These are phyloP conservation scores for Pocota personata DNA, from an alignment of 2,888 invertebrate genomes.

Conservation along the genomic window DNA sequence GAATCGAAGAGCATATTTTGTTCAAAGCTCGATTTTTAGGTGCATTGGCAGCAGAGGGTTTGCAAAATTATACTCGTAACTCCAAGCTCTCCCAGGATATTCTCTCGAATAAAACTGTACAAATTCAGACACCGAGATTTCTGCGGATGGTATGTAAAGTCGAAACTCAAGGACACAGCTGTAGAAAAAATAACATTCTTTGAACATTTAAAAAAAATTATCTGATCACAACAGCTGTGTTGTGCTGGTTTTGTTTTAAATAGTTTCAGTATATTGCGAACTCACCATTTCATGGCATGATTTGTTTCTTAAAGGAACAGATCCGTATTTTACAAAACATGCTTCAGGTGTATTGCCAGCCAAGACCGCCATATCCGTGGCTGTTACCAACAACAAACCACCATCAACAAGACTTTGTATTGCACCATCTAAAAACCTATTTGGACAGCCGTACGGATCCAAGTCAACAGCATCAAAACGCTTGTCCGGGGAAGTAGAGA, in stretches of 20 bases:
- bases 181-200: too few relatives aligned
- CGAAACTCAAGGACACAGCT: too few relatives aligned
- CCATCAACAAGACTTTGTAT: slow-evolving; percentile 91
- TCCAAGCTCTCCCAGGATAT: too few relatives aligned
- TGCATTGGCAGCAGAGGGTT: too few relatives aligned
- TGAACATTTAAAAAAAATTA: too few relatives aligned
- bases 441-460: slow-evolving; percentile 98
- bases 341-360: slow-evolving; percentile 98
- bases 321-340: slow-evolving; percentile 96
- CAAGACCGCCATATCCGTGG: slow-evolving; percentile 98
- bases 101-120: too few relatives aligned
- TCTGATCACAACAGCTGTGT: too few relatives aligned
- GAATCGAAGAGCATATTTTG: too few relatives aligned
- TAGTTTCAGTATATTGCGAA: neutral
- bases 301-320: slow-evolving; percentile 92
- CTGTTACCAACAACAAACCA: slow-evolving; percentile 96
- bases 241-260: neutral
- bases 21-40: too few relatives aligned
- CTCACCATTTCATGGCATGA: slow-evolving; percentile 97
- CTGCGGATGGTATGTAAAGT: too few relatives aligned
- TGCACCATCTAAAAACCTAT: slow-evolving; percentile 94
- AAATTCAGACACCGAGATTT: too few relatives aligned
- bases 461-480: slow-evolving; percentile 96
- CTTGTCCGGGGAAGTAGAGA: slow-evolving; percentile 86
- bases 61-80: too few relatives aligned